Evolutionary conservation across 2,113 vertebrate genomes (phyloP).

Genomic region (Athene cunicularia): DNA sequence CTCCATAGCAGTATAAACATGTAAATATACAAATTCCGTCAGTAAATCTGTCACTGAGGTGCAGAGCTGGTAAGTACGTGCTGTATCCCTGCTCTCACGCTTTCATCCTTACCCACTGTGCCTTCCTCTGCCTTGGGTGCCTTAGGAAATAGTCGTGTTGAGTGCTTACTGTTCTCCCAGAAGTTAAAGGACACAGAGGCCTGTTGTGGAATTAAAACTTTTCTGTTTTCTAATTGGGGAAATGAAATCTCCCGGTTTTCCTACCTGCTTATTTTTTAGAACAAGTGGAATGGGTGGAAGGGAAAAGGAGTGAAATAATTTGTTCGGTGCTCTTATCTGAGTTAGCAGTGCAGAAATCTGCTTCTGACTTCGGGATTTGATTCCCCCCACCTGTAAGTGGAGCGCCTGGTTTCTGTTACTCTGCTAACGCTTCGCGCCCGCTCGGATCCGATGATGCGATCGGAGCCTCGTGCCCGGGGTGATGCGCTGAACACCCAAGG

Average conservation of each 20-base stretch:
- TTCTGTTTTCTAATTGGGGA: background rate
- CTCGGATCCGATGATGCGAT: background rate
- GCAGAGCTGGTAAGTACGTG: rapidly evolving
- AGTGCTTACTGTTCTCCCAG: background rate
- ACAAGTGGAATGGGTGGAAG: background rate
- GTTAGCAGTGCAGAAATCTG: background rate
- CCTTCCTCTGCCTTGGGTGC: background rate
- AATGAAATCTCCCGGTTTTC: background rate
- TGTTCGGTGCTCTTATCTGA: background rate
- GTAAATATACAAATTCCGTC: rapidly evolving
- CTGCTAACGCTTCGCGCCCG: background rate
- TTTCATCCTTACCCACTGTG: rapidly evolving
- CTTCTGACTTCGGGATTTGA: background rate
- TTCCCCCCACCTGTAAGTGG: background rate
- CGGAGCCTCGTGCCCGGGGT: background rate
- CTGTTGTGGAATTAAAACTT: background rate
- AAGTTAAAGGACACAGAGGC: background rate
- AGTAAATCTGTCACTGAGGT: background rate
- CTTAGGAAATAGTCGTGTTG: background rate
- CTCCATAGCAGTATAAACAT: rapidly evolving
- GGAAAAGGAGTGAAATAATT: background rate
- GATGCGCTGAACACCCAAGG: background rate
- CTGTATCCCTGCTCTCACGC: rapidly evolving
- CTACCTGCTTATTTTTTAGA: background rate
- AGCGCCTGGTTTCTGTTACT: background rate